Evolutionary conservation across 2,888 invertebrate genomes (phyloP).

Genomic region (Caenorhabditis doughertyi): DNA sequence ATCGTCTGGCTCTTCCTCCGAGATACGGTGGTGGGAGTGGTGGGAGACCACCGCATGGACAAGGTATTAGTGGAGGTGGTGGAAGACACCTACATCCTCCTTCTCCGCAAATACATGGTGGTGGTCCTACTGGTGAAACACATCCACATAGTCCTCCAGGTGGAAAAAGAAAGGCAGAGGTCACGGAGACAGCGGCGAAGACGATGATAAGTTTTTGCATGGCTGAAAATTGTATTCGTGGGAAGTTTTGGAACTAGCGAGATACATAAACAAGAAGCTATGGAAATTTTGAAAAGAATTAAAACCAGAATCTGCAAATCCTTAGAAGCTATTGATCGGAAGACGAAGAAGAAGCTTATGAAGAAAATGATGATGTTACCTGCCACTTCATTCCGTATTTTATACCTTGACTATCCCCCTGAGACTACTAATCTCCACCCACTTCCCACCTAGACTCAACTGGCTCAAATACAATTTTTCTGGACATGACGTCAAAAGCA

Average conservation of each 20-base stretch:
- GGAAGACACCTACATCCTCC: conserved; percentile 61
- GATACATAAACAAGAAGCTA: neutral
- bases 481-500: too few species aligned
- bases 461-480: too few species aligned
- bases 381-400: conserved; percentile 6
- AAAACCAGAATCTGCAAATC: too few species aligned
- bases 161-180: conserved; percentile 47
- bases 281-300: neutral
- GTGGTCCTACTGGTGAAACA: conserved; percentile 62
- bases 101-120: conserved; percentile 67
- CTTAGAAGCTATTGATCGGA: neutral
- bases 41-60: conserved; percentile 46
- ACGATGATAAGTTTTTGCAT: conserved; percentile 59
- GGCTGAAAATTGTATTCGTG: conserved; percentile 24
- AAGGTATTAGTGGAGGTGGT: conserved; percentile 56
- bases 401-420: conserved; percentile 1
- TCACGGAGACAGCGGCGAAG: conserved; percentile 49
- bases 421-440: conserved; percentile 24
- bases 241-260: neutral
- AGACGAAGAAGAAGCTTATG: conserved; percentile 29
- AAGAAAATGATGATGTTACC: conserved; percentile 39
- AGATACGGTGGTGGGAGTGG: conserved; percentile 50
- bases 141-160: conserved; percentile 59
- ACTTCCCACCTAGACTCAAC: conserved; percentile 17
- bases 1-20: conserved; percentile 53